These are phyloP conservation scores for Tolypeutes matacus DNA, from an alignment of 2,797 vertebrate genomes.

Conservation along the genomic window DNA sequence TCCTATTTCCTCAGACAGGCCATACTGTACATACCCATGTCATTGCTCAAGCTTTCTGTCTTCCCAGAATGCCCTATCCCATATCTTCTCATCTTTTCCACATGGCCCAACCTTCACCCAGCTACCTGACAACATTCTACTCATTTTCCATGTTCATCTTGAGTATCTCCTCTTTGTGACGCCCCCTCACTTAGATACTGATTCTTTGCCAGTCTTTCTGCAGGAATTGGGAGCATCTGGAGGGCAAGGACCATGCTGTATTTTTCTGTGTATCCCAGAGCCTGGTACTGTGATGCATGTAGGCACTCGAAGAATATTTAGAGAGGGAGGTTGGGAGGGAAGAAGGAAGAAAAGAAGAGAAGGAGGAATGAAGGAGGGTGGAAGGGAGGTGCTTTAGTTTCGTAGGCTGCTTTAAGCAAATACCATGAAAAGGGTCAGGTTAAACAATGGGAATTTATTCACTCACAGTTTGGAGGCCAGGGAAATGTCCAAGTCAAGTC, in stretches of 20 bases:
- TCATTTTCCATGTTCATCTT: not conserved
- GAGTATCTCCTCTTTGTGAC: not conserved
- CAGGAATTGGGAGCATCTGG: not conserved
- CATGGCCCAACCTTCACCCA: not conserved
- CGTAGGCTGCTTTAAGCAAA: no score
- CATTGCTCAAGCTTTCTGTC: not conserved
- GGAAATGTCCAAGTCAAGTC: no score
- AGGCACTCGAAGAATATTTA: not conserved
- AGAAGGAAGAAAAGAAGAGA: not conserved
- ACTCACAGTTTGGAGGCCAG: no score
- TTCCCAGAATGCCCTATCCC: not conserved
- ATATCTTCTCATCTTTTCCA: not conserved
- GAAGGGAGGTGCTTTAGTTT: no score
- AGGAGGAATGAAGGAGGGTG: not conserved
- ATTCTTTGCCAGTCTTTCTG: not conserved
- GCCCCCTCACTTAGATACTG: not conserved
- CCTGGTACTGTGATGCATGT: not conserved
- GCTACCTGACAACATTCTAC: not conserved
- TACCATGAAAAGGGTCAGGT: no score
- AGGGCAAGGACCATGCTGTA: not conserved
- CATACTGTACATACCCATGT: rapidly evolving
- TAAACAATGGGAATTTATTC: no score
- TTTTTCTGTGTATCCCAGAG: not conserved
- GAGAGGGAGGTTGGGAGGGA: not conserved
- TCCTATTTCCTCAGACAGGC: not conserved